Percentiles rank a stretch among this genome's conserved stretches.
Conservation (phyloP, 2,888 invertebrate genomes). For the Epinotia demarniana region DNA sequence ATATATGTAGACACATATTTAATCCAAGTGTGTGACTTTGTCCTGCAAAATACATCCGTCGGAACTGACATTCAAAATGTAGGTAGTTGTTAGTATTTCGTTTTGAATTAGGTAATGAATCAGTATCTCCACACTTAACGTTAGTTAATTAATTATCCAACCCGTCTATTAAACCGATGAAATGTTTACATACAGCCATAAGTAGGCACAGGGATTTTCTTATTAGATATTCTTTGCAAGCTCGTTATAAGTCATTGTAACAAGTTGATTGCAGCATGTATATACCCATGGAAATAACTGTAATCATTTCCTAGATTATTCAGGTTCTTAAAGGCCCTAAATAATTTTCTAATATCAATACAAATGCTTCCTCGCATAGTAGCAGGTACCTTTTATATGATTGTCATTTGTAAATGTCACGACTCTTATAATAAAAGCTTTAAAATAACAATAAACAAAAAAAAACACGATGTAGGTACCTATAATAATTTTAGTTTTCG, state of each 20-base stretch:
- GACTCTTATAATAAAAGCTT: not conserved
- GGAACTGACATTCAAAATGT: constrained; percentile 14
- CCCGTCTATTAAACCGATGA: not conserved
- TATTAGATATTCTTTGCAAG: constrained; percentile 8
- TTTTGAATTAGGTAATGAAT: constrained; percentile 4
- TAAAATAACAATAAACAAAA: not conserved
- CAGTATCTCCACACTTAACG: not conserved
- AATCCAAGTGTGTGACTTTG: constrained; percentile 14
- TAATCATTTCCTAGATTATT: constrained; percentile 33
- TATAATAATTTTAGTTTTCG: not conserved
- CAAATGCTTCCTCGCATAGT: constrained; percentile 17
- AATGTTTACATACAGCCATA: not conserved
- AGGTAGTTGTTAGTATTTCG: not conserved
- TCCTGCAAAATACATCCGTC: not conserved
- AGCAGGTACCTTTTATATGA: too few species aligned
- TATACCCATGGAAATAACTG: constrained; percentile 22
- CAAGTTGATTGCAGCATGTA: constrained; percentile 12
- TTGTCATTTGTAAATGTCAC: not conserved
- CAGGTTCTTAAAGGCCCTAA: constrained; percentile 8
- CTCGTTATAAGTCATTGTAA: constrained; percentile 20
- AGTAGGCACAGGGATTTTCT: not conserved
- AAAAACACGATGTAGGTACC: not conserved
- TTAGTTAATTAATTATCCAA: not conserved
- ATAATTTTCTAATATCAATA: constrained; percentile 12
- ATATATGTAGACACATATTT: constrained; percentile 18